Evolutionary conservation across 1,140 invertebrate genomes (phyloP).

Genomic region (Macrobrachium nipponense): DNA sequence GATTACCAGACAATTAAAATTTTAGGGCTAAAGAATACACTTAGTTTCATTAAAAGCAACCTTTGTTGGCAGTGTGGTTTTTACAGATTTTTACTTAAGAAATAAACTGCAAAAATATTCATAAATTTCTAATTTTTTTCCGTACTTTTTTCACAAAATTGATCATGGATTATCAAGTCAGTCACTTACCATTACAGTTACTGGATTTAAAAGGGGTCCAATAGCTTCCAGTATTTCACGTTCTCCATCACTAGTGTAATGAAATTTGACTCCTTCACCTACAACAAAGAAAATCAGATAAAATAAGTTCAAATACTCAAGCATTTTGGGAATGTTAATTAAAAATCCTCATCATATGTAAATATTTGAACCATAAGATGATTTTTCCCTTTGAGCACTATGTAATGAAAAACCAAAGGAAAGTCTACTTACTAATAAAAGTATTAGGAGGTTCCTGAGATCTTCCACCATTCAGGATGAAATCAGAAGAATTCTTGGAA

Average conservation of each 20-base stretch:
- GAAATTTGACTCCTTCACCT: slow-evolving; percentile 72
- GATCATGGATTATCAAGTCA: neutral
- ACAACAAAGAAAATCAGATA: slow-evolving; percentile 62
- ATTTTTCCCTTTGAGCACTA: too few relatives aligned
- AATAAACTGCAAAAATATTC: too few relatives aligned
- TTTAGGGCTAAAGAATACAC: neutral
- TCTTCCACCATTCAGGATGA: slow-evolving; percentile 48
- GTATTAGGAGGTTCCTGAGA: slow-evolving; percentile 42
- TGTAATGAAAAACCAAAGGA: neutral
- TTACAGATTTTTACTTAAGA: too few relatives aligned
- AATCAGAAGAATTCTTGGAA: slow-evolving; percentile 18
- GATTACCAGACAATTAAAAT: neutral
- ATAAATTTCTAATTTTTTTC: neutral
- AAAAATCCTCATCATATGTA: neutral
- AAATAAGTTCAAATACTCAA: slow-evolving; percentile 43
- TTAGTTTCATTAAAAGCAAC: slow-evolving; percentile 10
- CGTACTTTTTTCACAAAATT: slow-evolving; percentile 16
- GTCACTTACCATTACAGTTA: slow-evolving; percentile 73
- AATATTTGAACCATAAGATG: neutral
- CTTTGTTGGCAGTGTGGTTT: too few relatives aligned
- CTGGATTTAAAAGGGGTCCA: slow-evolving; percentile 73
- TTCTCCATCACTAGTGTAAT: slow-evolving; percentile 70
- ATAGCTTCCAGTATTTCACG: slow-evolving; percentile 71
- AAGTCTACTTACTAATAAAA: slow-evolving; percentile 46
- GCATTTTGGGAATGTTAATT: neutral